Evolutionary conservation across 92 coral and sea anemone species (phyloP).

Genomic region (Epizoanthus scotinus): DNA sequence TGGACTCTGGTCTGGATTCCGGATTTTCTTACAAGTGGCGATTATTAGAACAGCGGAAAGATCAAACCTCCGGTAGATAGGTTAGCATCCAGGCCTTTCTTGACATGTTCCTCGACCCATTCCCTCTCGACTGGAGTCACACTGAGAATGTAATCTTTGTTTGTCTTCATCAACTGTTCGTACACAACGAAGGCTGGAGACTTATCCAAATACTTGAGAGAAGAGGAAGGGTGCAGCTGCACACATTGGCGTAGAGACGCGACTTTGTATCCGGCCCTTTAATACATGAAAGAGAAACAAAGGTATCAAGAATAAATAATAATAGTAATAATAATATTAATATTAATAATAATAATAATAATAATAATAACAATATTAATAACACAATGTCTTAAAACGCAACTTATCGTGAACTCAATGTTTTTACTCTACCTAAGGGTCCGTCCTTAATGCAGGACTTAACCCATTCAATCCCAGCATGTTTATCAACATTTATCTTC

Average conservation of each 20-base stretch:
- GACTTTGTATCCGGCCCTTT: conserved; percentile 72
- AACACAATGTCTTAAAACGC: no score
- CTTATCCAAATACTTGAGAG: conserved; percentile 73
- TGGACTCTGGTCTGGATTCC: no score
- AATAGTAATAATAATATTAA: no score
- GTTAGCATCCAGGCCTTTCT: conserved; percentile 29
- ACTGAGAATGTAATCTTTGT: conserved; percentile 77
- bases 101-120: conserved; percentile 67
- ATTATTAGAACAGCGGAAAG: neutral
- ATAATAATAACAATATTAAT: no score
- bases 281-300: no score
- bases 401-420: no score
- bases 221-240: conserved; percentile 88
- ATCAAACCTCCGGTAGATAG: conserved; percentile 15
- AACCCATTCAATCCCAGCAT: no score
- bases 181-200: conserved; percentile 83
- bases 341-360: no score
- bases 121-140: conserved; percentile 77
- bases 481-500: no score
- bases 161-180: conserved; percentile 78
- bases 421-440: no score
- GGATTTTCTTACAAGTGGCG: no score
- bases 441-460: no score
- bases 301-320: neutral
- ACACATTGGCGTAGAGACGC: conserved; percentile 62